Evolutionary conservation across 2,797 vertebrate species (phyloP).

Genomic region (Momotus momota): DNA sequence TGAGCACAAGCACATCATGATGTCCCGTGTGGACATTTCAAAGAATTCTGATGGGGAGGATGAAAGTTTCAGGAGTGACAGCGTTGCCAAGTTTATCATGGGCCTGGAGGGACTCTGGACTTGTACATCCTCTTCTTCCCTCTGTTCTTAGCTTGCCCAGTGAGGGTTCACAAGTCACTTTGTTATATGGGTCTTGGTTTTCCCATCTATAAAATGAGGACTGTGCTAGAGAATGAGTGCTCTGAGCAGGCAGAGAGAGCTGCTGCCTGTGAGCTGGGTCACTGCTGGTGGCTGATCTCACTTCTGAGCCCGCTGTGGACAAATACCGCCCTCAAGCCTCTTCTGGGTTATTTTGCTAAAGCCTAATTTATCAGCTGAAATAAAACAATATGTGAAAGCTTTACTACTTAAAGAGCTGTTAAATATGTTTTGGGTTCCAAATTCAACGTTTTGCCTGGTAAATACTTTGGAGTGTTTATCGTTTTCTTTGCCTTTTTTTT

Average conservation of each 20-base stretch:
- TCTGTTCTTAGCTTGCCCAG: not conserved
- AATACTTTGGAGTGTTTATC: slow-evolving; percentile 30
- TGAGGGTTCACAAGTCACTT: not conserved
- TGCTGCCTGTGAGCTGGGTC: fast-evolving
- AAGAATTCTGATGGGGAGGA: not conserved
- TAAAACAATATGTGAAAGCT: not conserved
- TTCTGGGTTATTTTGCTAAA: not conserved
- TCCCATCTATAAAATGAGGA: fast-evolving
- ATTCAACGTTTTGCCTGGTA: not conserved
- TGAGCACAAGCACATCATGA: not conserved
- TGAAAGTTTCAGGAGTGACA: not conserved
- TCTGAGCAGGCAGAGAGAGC: not conserved
- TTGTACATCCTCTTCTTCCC: not conserved
- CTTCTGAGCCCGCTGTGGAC: not conserved
- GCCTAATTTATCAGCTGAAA: not conserved
- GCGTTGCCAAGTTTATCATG: not conserved
- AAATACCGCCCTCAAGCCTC: not conserved
- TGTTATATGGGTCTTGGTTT: not conserved
- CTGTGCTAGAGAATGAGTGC: not conserved
- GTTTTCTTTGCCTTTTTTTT: slow-evolving; percentile 51
- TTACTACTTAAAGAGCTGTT: slow-evolving; percentile 20
- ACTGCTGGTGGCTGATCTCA: not conserved
- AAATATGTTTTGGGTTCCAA: not conserved
- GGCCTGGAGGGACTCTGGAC: not conserved
- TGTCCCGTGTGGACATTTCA: not conserved